Percentiles rank a stretch among this genome's conserved stretches.
Conservation (phyloP, 2,797 vertebrate genomes). For the Pygocentrus nattereri region DNA sequence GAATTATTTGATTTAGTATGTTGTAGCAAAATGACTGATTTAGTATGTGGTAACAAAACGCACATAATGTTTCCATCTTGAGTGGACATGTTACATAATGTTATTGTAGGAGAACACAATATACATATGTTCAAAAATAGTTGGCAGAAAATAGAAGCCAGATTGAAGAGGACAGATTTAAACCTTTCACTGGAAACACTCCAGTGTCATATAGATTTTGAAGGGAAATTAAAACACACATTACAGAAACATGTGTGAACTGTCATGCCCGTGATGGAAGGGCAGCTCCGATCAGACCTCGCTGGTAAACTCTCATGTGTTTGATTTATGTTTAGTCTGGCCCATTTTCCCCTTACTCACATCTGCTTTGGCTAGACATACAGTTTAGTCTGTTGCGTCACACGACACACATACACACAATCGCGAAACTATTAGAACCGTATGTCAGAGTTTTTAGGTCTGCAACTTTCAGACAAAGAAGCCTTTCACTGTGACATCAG, state of each 20-base stretch:
- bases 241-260: slow-evolving; percentile 24
- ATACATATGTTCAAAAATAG: not conserved
- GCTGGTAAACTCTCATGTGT: slow-evolving; percentile 33
- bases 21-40: not conserved
- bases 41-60: not conserved
- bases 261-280: slow-evolving; percentile 4
- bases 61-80: not conserved
- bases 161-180: not conserved
- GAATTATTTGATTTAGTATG: not conserved
- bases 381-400: slow-evolving; percentile 52
- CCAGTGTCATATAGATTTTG: not conserved
- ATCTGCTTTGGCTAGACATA: slow-evolving; percentile 57
- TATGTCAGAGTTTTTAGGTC: slow-evolving; percentile 41
- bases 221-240: not conserved
- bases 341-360: slow-evolving; percentile 41
- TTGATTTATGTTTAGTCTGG: slow-evolving; percentile 50
- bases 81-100: not conserved
- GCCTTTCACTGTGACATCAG: slow-evolving; percentile 53
- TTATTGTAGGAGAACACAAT: not conserved
- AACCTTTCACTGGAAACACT: not conserved
- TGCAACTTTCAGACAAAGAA: slow-evolving; percentile 61
- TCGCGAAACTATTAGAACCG: slow-evolving; percentile 50
- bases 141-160: not conserved
- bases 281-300: slow-evolving; percentile 15
- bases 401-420: slow-evolving; percentile 34